Evolutionary conservation across 2,888 invertebrate species (phyloP).

Genomic region (Cosmia pyralina): DNA sequence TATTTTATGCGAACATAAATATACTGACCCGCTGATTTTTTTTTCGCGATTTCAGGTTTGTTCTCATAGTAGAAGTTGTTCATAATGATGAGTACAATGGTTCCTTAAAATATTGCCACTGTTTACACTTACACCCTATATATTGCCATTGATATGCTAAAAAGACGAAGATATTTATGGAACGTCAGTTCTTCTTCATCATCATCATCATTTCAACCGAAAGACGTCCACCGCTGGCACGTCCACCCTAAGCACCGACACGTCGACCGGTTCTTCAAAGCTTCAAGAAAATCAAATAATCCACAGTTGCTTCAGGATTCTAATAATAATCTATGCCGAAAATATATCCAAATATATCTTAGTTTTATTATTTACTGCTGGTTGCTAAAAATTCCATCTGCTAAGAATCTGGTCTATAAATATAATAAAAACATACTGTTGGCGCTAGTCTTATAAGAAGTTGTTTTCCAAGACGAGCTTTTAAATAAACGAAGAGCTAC

Average conservation of each 20-base stretch:
- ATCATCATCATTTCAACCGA: too few species aligned
- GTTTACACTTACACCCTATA: too few species aligned
- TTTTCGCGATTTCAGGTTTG: too few species aligned
- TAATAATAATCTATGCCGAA: background rate
- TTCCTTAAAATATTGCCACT: too few species aligned
- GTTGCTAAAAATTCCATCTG: slow-evolving; percentile 1
- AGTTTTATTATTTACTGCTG: background rate
- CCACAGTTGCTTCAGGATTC: background rate
- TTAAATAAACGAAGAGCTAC: slow-evolving; percentile 36
- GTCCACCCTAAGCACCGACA: too few species aligned
- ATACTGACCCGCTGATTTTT: too few species aligned
- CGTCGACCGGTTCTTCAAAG: too few species aligned
- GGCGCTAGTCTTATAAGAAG: slow-evolving; percentile 12
- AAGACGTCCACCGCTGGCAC: too few species aligned
- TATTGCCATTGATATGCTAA: background rate
- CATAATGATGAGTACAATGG: too few species aligned
- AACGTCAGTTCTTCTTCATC: too few species aligned
- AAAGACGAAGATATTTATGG: background rate
- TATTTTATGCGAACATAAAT: too few species aligned
- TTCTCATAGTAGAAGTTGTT: too few species aligned
- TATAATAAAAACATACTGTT: slow-evolving; percentile 30
- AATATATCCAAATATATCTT: background rate
- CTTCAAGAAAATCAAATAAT: background rate
- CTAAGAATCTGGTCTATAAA: slow-evolving; percentile 19
- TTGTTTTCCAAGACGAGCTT: slow-evolving; percentile 20